phyloP scores from a whole-genome alignment of 92 coral and sea anemone genomes.

The Porites rus region DNA sequence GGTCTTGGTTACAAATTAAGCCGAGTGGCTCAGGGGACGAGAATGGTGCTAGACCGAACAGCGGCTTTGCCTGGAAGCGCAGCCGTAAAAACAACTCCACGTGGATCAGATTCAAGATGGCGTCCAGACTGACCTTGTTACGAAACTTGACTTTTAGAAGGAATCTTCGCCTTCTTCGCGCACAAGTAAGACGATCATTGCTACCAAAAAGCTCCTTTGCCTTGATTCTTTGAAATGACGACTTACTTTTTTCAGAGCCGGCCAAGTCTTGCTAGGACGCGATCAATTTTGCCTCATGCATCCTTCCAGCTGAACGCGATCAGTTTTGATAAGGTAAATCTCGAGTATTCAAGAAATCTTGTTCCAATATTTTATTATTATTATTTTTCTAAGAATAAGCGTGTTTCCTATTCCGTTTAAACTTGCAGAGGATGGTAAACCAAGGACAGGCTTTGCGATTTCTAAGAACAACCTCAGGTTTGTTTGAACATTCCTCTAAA shows the following conservation, averaged over 20 bases:
- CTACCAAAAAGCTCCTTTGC: background rate
- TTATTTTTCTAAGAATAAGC: background rate
- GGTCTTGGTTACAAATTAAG: too few species aligned
- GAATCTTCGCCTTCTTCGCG: slow-evolving; percentile 37
- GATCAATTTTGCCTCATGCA: slow-evolving; percentile 7
- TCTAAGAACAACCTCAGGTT: slow-evolving; percentile 10
- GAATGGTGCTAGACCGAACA: slow-evolving; percentile 4
- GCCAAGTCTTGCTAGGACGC: background rate
- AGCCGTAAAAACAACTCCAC: slow-evolving; percentile 52
- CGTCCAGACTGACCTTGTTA: slow-evolving; percentile 67
- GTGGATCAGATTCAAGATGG: slow-evolving; percentile 78
- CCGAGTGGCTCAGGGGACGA: too few species aligned
- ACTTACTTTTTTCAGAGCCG: slow-evolving; percentile 24
- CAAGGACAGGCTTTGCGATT: slow-evolving; percentile 1
- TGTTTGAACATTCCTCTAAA: background rate
- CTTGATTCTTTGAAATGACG: background rate
- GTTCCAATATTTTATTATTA: background rate
- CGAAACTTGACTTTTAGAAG: slow-evolving; percentile 48
- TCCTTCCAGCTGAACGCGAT: background rate
- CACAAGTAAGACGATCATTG: slow-evolving; percentile 25
- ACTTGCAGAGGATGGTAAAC: slow-evolving; percentile 21
- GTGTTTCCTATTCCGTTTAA: background rate
- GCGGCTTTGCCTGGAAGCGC: slow-evolving; percentile 59
- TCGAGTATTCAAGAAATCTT: background rate
- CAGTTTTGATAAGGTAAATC: slow-evolving; percentile 14